Conservation (phyloP, 2,888 invertebrate species). For the Tinea pellionella region DNA sequence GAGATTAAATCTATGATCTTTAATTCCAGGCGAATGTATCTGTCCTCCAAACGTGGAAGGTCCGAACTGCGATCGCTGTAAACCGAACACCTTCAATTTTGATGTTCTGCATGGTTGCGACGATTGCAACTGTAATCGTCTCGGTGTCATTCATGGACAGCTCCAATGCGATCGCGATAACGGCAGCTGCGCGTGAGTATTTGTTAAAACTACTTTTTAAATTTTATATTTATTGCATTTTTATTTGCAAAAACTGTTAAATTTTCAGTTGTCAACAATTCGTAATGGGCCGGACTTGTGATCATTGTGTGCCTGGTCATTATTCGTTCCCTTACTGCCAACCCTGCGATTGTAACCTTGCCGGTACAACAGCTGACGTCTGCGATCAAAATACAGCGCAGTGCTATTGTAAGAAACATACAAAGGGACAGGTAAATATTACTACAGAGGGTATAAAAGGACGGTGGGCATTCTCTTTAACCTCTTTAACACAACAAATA, state of each 20-base stretch:
- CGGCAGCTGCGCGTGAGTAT: slow-evolving; percentile 84
- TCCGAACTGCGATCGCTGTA: slow-evolving; percentile 89
- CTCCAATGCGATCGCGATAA: slow-evolving; percentile 89
- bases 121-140: slow-evolving; percentile 88
- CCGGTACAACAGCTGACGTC: slow-evolving; percentile 88
- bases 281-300: slow-evolving; percentile 90
- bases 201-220: neutral
- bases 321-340: slow-evolving; percentile 91
- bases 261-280: slow-evolving; percentile 79
- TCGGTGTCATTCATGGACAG: slow-evolving; percentile 81
- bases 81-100: slow-evolving; percentile 89
- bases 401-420: slow-evolving; percentile 85
- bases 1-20: neutral
- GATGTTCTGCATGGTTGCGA: slow-evolving; percentile 96
- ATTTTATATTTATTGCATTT: too few species aligned
- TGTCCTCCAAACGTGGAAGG: slow-evolving; percentile 94
- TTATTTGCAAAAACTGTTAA: too few species aligned
- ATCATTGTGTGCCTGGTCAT: slow-evolving; percentile 85
- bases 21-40: slow-evolving; percentile 77
- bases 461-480: too few species aligned
- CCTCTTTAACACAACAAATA: too few species aligned
- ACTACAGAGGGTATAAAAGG: too few species aligned
- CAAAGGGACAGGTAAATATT: slow-evolving; percentile 41
- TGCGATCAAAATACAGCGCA: slow-evolving; percentile 84
- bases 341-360: slow-evolving; percentile 81